These are phyloP conservation scores for Penaeus japonicus DNA, from an alignment of 1,140 invertebrate species.

Conservation along the genomic window DNA sequence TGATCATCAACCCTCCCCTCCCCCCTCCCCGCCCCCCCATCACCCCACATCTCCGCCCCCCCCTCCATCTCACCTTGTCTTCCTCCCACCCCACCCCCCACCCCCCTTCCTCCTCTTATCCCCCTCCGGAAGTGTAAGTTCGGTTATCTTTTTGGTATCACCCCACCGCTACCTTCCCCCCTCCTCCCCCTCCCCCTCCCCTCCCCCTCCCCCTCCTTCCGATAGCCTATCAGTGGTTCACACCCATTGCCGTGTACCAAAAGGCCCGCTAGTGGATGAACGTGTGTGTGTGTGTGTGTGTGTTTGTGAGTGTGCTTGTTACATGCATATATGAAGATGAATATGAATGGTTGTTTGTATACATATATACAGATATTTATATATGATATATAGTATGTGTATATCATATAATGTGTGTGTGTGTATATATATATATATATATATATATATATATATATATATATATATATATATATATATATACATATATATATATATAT, in stretches of 20 bases:
- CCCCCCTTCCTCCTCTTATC: neutral
- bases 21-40: neutral
- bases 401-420: neutral
- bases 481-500: conserved; percentile 10
- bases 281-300: conserved; percentile 11
- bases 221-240: neutral
- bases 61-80: neutral
- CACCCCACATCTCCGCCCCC: neutral
- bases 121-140: neutral
- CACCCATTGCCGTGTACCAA: neutral
- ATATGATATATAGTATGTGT: conserved; percentile 19
- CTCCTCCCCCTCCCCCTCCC: neutral
- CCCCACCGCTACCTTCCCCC: too few relatives aligned
- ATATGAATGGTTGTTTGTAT: too few relatives aligned
- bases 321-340: too few relatives aligned
- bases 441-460: neutral
- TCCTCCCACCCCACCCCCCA: neutral
- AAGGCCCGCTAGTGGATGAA: neutral
- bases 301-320: neutral
- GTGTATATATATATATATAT: neutral
- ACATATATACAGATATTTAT: too few relatives aligned
- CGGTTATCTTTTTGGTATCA: neutral
- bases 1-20: neutral
- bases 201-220: neutral
- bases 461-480: conserved; percentile 6